Evolutionary conservation across 1,140 invertebrate species (phyloP).

Genomic region (Zelostemma sp.): DNA sequence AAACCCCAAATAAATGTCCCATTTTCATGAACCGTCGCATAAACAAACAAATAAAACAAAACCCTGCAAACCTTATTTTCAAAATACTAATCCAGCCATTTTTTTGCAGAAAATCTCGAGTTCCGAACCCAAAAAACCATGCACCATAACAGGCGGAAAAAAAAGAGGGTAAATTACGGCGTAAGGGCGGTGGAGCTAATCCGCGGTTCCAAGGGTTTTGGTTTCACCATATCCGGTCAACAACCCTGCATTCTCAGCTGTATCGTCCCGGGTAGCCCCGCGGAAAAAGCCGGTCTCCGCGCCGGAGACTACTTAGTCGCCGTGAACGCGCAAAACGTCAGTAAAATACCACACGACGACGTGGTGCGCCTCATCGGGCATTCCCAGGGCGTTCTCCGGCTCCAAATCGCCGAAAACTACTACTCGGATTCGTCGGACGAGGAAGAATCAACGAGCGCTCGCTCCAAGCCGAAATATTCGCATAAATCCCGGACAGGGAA

Average conservation of each 20-base stretch:
- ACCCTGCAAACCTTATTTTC: no score
- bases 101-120: not conserved
- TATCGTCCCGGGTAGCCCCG: constrained; percentile 87
- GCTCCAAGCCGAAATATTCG: constrained; percentile 76
- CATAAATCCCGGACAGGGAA: constrained; percentile 65
- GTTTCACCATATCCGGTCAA: constrained; percentile 94
- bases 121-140: constrained; percentile 52
- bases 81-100: no score
- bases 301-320: constrained; percentile 93
- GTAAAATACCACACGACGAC: constrained; percentile 90
- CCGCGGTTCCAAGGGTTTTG: constrained; percentile 87
- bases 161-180: constrained; percentile 84
- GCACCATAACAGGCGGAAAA: constrained; percentile 81
- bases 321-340: constrained; percentile 91
- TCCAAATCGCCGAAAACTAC: constrained; percentile 91
- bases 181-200: constrained; percentile 88
- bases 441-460: constrained; percentile 71
- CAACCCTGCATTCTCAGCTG: constrained; percentile 91
- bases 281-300: constrained; percentile 86
- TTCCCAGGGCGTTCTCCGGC: constrained; percentile 81
- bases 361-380: constrained; percentile 91
- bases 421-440: constrained; percentile 89
- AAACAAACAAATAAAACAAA: no score
- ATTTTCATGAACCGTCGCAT: no score
- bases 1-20: no score